Percentiles rank a stretch among this genome's conserved stretches.
phyloP scores from a whole-genome alignment of 2,888 invertebrate genomes.

The Rhagophthalmus giganteus region DNA sequence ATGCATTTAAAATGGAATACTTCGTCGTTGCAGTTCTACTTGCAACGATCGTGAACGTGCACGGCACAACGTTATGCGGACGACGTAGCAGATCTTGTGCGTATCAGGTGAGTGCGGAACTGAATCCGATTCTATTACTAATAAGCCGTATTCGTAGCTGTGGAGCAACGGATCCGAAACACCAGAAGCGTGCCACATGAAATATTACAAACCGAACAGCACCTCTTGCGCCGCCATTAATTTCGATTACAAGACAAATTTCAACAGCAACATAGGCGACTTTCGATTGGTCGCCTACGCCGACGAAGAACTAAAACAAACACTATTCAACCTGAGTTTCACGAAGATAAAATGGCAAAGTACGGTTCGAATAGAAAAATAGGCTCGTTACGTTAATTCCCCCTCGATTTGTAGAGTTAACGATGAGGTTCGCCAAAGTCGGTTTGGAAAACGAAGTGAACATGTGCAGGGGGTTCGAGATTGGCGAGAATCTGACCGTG shows the following conservation, averaged over 20 bases:
- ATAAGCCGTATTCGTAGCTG: too few species aligned
- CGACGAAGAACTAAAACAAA: slow-evolving; percentile 1
- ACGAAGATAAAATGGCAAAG: slow-evolving; percentile 21
- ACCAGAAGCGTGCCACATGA: slow-evolving; percentile 8
- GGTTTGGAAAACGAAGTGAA: slow-evolving; percentile 16
- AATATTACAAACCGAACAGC: slow-evolving; percentile 13
- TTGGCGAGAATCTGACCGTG: slow-evolving; percentile 24
- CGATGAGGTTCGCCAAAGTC: slow-evolving; percentile 11
- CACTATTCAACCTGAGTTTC: slow-evolving; percentile 12
- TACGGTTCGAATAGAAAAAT: too few species aligned
- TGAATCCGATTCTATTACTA: too few species aligned
- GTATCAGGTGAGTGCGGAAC: slow-evolving; percentile 13
- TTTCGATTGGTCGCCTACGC: slow-evolving; percentile 8
- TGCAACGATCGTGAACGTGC: neutral
- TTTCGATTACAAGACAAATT: slow-evolving; percentile 10
- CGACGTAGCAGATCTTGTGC: slow-evolving; percentile 9
- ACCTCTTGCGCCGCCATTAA: slow-evolving; percentile 10
- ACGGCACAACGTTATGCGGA: slow-evolving; percentile 8
- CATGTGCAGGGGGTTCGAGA: slow-evolving; percentile 15
- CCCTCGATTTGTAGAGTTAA: slow-evolving; percentile 11
- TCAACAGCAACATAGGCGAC: slow-evolving; percentile 4
- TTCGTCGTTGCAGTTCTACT: neutral
- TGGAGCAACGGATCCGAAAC: slow-evolving; percentile 10
- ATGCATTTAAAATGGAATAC: slow-evolving; percentile 2
- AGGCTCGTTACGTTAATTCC: too few species aligned